Conservation (phyloP, 2,113 vertebrate genomes). For the Bucco capensis region DNA sequence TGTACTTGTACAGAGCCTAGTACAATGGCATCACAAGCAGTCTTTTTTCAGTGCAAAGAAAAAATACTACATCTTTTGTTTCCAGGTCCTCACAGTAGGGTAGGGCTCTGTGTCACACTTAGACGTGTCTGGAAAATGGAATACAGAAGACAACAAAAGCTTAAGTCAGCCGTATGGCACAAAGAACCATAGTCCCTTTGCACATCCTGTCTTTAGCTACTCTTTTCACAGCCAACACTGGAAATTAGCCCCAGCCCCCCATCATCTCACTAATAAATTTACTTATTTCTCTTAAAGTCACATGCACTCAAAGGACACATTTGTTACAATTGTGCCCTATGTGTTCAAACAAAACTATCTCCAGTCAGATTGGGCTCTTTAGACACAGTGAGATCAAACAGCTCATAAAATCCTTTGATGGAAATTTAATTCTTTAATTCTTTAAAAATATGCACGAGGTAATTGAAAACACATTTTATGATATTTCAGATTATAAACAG, state of each 20-base stretch:
- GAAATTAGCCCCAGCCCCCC: background rate
- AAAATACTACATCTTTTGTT: background rate
- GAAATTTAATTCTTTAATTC: conserved; percentile 71
- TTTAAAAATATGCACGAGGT: conserved; percentile 68
- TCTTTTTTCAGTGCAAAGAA: background rate
- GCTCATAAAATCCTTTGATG: conserved; percentile 69
- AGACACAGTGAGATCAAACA: conserved; percentile 66
- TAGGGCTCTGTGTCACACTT: background rate
- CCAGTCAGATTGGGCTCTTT: conserved; percentile 45
- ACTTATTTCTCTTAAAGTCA: conserved; percentile 4
- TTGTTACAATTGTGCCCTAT: background rate
- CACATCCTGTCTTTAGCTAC: background rate
- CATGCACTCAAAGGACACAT: background rate
- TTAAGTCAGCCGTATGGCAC: background rate
- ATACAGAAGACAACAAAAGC: background rate
- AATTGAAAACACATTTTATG: conserved; percentile 72
- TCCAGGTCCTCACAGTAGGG: background rate
- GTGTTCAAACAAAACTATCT: conserved; percentile 39
- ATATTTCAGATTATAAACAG: conserved; percentile 58
- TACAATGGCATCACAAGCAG: background rate
- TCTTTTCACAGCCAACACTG: background rate
- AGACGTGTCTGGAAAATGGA: background rate
- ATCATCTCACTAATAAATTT: background rate
- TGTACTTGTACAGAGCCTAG: background rate
- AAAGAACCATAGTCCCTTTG: background rate